Conservation (phyloP, 2,888 invertebrate species). For the Teinopalpus imperialis region DNA sequence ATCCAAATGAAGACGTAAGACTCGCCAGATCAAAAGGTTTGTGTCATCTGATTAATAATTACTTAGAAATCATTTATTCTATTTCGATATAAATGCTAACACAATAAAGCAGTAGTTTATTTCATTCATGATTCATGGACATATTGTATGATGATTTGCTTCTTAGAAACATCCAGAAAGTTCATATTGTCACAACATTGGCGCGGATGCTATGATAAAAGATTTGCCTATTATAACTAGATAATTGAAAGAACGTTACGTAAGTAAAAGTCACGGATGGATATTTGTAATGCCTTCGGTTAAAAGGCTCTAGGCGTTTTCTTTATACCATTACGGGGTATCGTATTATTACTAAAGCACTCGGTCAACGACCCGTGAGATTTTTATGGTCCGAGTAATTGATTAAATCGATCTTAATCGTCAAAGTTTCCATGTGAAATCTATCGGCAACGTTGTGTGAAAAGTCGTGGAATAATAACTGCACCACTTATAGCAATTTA, state of each 20-base stretch:
- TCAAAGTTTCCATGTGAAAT: conserved; percentile 67
- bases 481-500: conserved; percentile 41
- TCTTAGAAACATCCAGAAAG: conserved; percentile 48
- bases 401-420: conserved; percentile 68
- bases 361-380: conserved; percentile 59
- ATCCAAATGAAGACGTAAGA: too few relatives aligned
- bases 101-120: conserved; percentile 60
- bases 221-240: conserved; percentile 32
- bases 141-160: conserved; percentile 63
- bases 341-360: conserved; percentile 52
- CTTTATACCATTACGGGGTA: conserved; percentile 59
- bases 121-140: conserved; percentile 66
- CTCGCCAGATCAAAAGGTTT: too few relatives aligned
- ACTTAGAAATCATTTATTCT: too few relatives aligned
- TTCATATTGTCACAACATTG: conserved; percentile 52
- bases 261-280: conserved; percentile 66
- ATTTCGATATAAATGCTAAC: too few relatives aligned
- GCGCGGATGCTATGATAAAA: conserved; percentile 43
- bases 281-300: conserved; percentile 61
- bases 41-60: too few relatives aligned
- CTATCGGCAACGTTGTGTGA: conserved; percentile 54
- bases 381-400: conserved; percentile 68
- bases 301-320: conserved; percentile 67
- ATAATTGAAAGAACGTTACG: conserved; percentile 69
- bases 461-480: conserved; percentile 44